Evolutionary conservation across 2,888 invertebrate genomes (phyloP).

Genomic region (Zaprionus bogoriensis): DNA sequence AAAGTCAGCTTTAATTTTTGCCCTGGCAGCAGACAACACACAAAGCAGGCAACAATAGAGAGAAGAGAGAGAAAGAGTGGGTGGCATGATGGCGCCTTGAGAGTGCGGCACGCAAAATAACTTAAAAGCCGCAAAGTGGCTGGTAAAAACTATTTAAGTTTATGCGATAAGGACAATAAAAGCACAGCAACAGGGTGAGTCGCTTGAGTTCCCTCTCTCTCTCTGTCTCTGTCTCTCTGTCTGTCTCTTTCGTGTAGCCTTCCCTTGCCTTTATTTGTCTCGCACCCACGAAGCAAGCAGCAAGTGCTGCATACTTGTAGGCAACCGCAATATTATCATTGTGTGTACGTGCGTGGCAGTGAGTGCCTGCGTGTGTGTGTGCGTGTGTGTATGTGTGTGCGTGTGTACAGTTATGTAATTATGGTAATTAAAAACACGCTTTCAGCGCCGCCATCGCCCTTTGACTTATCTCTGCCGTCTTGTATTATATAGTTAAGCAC

Average conservation of each 20-base stretch:
- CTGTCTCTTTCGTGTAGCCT: background rate
- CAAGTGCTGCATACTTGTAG: conserved; percentile 69
- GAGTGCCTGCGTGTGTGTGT: background rate
- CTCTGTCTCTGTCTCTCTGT: background rate
- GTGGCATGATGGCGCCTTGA: conserved; percentile 34
- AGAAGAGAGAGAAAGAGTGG: background rate
- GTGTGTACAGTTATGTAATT: conserved; percentile 70
- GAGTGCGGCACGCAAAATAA: conserved; percentile 73
- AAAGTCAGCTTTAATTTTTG: conserved; percentile 47
- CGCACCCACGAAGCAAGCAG: conserved; percentile 7
- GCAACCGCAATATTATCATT: conserved; percentile 55
- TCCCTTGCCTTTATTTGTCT: background rate
- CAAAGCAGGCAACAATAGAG: conserved; percentile 5
- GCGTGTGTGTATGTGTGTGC: conserved; percentile 16
- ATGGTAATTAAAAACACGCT: conserved; percentile 74
- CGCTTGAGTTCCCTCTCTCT: background rate
- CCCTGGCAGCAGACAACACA: conserved; percentile 24
- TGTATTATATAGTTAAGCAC: conserved; percentile 48
- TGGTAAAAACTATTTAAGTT: conserved; percentile 77
- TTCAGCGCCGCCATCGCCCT: conserved; percentile 30
- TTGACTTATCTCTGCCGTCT: conserved; percentile 42
- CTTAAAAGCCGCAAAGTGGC: conserved; percentile 78
- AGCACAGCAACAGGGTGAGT: conserved; percentile 48
- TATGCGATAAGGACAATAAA: conserved; percentile 76
- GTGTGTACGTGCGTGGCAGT: conserved; percentile 6